Conservation (phyloP, 2,888 invertebrate species). For the Apoderus coryli region DNA sequence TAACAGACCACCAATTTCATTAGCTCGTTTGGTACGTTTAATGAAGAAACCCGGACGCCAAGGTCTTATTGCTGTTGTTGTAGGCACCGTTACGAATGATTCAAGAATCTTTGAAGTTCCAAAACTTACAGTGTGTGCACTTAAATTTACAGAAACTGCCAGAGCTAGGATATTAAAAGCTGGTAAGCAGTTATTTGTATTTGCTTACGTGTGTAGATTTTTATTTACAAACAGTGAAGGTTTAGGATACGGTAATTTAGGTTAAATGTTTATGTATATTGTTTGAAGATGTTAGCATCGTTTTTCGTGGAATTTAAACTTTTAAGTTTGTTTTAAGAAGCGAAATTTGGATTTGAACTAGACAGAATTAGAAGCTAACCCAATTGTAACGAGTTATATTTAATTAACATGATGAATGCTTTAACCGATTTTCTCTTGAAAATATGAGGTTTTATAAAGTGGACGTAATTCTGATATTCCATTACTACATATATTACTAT, state of each 20-base stretch:
- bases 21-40: conserved; percentile 73
- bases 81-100: conserved; percentile 93
- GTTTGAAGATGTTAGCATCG: too few relatives aligned
- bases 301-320: too few relatives aligned
- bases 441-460: conserved; percentile 12
- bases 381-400: neutral
- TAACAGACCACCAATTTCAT: conserved; percentile 85
- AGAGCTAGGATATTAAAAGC: conserved; percentile 92
- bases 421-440: conserved; percentile 13
- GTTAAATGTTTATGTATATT: too few relatives aligned
- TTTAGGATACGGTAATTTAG: too few relatives aligned
- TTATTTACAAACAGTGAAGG: too few relatives aligned
- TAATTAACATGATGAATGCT: conserved; percentile 13
- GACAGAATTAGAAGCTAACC: too few relatives aligned
- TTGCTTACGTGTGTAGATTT: too few relatives aligned
- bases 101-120: conserved; percentile 81
- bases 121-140: conserved; percentile 85
- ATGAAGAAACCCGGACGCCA: conserved; percentile 82
- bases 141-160: conserved; percentile 87
- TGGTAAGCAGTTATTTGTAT: conserved; percentile 45
- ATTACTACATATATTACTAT: neutral
- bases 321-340: too few relatives aligned
- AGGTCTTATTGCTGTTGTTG: conserved; percentile 79
- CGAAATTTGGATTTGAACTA: too few relatives aligned
- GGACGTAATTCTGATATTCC: conserved; percentile 17